A percentile compares a stretch with the other conserved stretches of the same genome.
phyloP scores from a whole-genome alignment of 2,888 invertebrate genomes.

The Scaptodrosophila latifasciaeformis region DNA sequence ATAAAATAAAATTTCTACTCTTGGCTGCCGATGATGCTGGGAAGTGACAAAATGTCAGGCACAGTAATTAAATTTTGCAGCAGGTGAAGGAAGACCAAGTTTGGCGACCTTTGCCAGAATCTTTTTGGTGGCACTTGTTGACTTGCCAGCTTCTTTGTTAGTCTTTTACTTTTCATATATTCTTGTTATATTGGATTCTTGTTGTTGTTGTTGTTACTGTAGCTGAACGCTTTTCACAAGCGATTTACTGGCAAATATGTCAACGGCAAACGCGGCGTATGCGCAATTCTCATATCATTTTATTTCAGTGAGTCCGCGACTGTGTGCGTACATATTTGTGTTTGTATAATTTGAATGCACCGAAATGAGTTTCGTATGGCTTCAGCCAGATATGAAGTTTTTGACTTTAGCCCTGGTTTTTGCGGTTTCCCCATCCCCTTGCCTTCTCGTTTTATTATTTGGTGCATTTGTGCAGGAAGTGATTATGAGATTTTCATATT shows the following conservation, averaged over 20 bases:
- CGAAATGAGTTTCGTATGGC: slow-evolving; percentile 46
- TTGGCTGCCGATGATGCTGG: slow-evolving; percentile 1
- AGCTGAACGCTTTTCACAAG: slow-evolving; percentile 15
- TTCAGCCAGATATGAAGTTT: slow-evolving; percentile 47
- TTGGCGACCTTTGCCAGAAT: slow-evolving; percentile 5
- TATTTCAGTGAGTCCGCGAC: slow-evolving; percentile 1
- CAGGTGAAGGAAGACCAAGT: slow-evolving; percentile 28
- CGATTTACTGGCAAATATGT: slow-evolving; percentile 35
- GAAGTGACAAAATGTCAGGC: neutral
- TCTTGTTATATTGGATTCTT: slow-evolving; percentile 16
- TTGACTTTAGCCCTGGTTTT: slow-evolving; percentile 13
- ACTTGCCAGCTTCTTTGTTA: slow-evolving; percentile 4
- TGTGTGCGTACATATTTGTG: too few species aligned
- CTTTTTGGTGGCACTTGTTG: slow-evolving; percentile 6
- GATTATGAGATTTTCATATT: slow-evolving; percentile 53
- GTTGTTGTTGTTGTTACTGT: too few species aligned
- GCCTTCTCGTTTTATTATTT: too few species aligned
- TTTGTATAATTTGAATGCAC: slow-evolving; percentile 46
- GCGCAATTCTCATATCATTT: slow-evolving; percentile 27
- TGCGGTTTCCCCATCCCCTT: too few species aligned
- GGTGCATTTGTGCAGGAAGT: slow-evolving; percentile 36
- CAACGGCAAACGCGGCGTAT: slow-evolving; percentile 31
- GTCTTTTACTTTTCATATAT: too few species aligned
- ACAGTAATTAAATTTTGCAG: slow-evolving; percentile 44
- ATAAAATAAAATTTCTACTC: slow-evolving; percentile 28